These are phyloP conservation scores for Probosciger aterrimus DNA, from an alignment of 2,113 vertebrate genomes.

Conservation along the genomic window DNA sequence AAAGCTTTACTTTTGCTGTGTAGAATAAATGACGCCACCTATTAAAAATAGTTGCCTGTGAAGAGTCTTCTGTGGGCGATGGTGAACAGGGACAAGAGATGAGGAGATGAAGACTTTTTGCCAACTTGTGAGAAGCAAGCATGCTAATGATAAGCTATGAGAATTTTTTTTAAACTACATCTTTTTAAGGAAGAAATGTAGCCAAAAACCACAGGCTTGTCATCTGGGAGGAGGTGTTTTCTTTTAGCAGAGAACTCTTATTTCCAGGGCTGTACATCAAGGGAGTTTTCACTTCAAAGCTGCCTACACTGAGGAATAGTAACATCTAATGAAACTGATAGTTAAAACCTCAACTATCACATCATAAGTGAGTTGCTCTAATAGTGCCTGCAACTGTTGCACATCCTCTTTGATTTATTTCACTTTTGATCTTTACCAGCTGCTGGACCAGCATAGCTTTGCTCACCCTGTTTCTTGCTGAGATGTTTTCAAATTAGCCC, in stretches of 20 bases:
- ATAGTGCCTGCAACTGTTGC: neutral
- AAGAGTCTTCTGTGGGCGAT: neutral
- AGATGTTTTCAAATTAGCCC: conserved; percentile 9
- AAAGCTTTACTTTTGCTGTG: neutral
- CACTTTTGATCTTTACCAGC: conserved; percentile 45
- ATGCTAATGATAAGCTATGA: neutral
- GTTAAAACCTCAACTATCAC: neutral
- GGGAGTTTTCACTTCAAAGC: conserved; percentile 34
- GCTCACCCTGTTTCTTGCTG: neutral
- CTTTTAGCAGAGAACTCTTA: neutral
- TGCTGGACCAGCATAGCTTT: conserved; percentile 7
- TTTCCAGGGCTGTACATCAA: conserved; percentile 2
- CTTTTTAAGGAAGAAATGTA: neutral
- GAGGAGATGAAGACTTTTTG: neutral
- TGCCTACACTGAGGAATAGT: neutral
- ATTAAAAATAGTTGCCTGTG: neutral
- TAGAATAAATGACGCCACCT: neutral
- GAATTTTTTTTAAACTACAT: neutral
- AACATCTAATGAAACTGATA: conserved; percentile 22
- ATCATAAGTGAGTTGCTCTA: neutral
- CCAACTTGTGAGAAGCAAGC: neutral
- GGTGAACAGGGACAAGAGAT: neutral
- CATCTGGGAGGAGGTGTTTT: neutral
- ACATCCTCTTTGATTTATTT: conserved; percentile 52
- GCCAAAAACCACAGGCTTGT: neutral